Evolutionary conservation across 2,113 vertebrate species (phyloP), one percentile per base, ranked within the genome.

Genomic region (Alosa alosa): DNA sequence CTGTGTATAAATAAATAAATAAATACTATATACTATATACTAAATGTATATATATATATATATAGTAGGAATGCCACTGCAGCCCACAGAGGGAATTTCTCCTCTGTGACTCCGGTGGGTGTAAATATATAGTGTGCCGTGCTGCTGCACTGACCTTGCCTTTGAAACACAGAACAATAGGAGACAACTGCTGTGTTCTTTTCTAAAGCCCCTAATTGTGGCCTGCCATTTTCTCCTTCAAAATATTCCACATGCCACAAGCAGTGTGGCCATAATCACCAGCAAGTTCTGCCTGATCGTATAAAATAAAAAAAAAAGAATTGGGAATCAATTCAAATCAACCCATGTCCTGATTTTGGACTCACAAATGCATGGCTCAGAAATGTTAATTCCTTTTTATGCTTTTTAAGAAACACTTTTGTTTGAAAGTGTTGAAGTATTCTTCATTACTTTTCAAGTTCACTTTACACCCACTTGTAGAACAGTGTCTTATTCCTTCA

Each of bases 51-150:
- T 31, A 31, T 31, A 31, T 31, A 31, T 31, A 31, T 31, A 31
- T 31, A 31, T 31, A 31, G 31, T 31, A 81, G 87, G 87, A 90
- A 89, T 92, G 83, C 87, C 88, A 90, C 89, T 87, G 85, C 85
- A 87, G 41, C 36, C 11, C 15, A 78, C 22, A 78, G 72, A 9
- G 13, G 11, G 13, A 78, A 72, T 72, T 72, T 78, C 13, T 36
- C 68, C 9, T 5, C 72, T 18, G 25, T 75, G 72, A 78, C 72
- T 88, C 90, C 10, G 4, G 25, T 75, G 10, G 9, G 31, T 39
- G 68, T 36, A 10, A 39, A 39, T 39, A 39, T 85, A 39, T 85
- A 78, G 47, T 75, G 47, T 50, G 64, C 57, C 60, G 22, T 46
- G 82, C 25, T 36, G 47, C n/a, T 1, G 64, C 31, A 6, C 50